Base-by-base conservation (phyloP, 64 coral and sea anemone species). In the Pachyseris speciosa region DNA sequence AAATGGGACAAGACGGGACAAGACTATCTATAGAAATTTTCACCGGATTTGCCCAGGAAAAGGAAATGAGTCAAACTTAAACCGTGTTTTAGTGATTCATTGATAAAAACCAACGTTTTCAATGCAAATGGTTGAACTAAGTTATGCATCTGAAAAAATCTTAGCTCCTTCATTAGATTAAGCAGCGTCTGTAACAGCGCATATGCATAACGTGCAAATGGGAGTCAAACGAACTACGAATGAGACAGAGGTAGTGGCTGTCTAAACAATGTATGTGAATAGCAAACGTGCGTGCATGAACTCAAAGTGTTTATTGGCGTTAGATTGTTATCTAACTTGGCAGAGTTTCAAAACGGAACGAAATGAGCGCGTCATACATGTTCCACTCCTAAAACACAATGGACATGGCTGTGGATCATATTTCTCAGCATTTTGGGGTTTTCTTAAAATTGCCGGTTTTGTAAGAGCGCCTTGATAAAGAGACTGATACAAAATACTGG, bases 301-400 rank as follows among this genome's bases (percentile, higher is more conserved):
- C n/a, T n/a, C n/a, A n/a, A n/a, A n/a, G n/a, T n/a, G n/a, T n/a
- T 34, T 24, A 9, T 40, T 6, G 26, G 69, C 5, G 69, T 73
- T 73, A 43, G 77, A 80, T 80, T 37, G 32, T 33, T 61, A 80
- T 80, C 77, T 39, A 71, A 37, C 51, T 53, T 79, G 75, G 44
- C n/a, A 33, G 49, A 38, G 17, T 37, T 20, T 60, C 33, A 80
- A 60, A 80, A 60, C 20, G 51, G 20, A 41, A 61, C 49, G 7
- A 26, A 40, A 38, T 22, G 26, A 33, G 9, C 7, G 7, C 20
- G 9, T 10, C 30, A 5, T 37, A 12, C 9, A 11, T 19, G 22
- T 4, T 60, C 19, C 11, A 22, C 36, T n/a, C 5, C 22, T 0
- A 15, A 57, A 57, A 57, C 19, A 20, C 5, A 57, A 1, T 20